Percentiles rank a stretch among this genome's conserved stretches.
These are phyloP conservation scores for Galemys pyrenaicus DNA, from an alignment of 2,113 vertebrate genomes.

Conservation along the genomic window DNA sequence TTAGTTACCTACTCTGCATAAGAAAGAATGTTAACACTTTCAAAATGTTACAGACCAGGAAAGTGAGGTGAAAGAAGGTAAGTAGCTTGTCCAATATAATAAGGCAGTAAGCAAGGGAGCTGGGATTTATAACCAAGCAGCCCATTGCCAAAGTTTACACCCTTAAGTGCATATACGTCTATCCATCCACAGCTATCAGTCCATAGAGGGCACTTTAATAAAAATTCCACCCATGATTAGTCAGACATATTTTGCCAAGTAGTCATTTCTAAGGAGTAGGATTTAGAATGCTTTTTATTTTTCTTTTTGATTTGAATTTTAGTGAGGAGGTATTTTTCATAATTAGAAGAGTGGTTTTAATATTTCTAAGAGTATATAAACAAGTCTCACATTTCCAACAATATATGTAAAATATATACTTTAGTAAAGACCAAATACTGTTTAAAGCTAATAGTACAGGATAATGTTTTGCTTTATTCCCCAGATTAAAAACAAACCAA, in stretches of 20 bases:
- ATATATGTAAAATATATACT: background rate
- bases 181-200: background rate
- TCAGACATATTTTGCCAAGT: background rate
- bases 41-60: background rate
- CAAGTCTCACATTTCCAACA: background rate
- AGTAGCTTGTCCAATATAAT: background rate
- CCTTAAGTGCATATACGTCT: background rate
- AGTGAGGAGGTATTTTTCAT: background rate
- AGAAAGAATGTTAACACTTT: background rate
- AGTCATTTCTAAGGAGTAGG: background rate
- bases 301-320: background rate
- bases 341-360: background rate
- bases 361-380: background rate
- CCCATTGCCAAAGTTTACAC: background rate
- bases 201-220: background rate
- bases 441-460: background rate
- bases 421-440: background rate
- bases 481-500: background rate
- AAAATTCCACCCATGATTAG: background rate
- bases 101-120: background rate
- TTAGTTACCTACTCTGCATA: background rate
- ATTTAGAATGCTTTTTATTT: background rate
- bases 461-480: background rate
- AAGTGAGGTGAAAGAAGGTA: background rate
- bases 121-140: background rate